Base-by-base conservation (phyloP, 2,797 vertebrate genomes). In the Megaceryle alcyon region DNA sequence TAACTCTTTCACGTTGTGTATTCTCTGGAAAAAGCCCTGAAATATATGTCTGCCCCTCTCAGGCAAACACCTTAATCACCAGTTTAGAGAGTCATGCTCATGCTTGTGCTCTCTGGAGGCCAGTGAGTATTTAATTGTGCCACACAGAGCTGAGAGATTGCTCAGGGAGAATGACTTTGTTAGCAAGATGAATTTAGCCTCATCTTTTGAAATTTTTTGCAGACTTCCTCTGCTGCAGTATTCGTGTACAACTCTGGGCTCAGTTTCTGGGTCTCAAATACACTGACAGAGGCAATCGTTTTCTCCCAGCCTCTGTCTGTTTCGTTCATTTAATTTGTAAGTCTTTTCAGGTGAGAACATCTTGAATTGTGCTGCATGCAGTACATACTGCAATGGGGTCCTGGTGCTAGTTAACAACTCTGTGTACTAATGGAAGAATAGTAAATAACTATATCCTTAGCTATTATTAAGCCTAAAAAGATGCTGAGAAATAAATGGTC, bases 121-220 rank as follows among this genome's bases (percentile, higher is more conserved):
- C 63, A 89, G 22, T 11, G 46, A 64, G 68, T 78, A 72, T 92
- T 95, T 94, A 92, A 88, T 79, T 91, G 60, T 79, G 48, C 73
- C 80, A 65, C n/a, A 7, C 1, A 81, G 57, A 75, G 79, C 82
- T 64, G 78, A 87, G 76, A 57, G 91, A 94, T 46, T 75, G 70
- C 82, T 92, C 21, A 29, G 11, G 59, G 77, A 94, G 61, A 76
- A 75, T 33, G 25, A 85, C 64, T 95, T 92, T 69, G 90, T 80
- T 89, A 92, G 76, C 26, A 76, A 84, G 85, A 80, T n/a, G 48
- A 90, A 80, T 87, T 87, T 69, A 75, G 71, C 51, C 51, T 51
- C 14, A 51, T 81, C 48, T 86, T 90, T 59, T 72, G 90, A 95
- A 76, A 72, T 90, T 69, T 90, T 73, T 63, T 1, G 2, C 73